Percentiles rank a stretch among this genome's conserved stretches.
These are phyloP conservation scores for Phaonia tiefii DNA, from an alignment of 2,888 invertebrate species.

Conservation along the genomic window DNA sequence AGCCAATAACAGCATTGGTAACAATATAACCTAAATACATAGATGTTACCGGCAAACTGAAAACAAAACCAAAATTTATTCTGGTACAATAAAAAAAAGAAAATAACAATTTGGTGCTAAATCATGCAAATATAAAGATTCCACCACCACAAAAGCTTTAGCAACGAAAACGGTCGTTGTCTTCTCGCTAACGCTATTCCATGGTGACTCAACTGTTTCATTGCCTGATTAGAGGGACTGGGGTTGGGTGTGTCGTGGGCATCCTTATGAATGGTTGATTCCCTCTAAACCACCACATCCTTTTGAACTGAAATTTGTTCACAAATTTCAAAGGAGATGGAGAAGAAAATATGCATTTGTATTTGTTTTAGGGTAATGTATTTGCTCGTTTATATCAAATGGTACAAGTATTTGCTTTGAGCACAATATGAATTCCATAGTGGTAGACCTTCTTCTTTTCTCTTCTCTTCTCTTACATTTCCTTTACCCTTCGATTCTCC, in stretches of 20 bases:
- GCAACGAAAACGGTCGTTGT: slow-evolving; percentile 16
- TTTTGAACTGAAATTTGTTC: slow-evolving; percentile 31
- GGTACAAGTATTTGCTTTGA: slow-evolving; percentile 48
- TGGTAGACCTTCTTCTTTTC: slow-evolving; percentile 21
- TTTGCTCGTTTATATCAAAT: slow-evolving; percentile 43
- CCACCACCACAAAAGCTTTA: slow-evolving; percentile 20
- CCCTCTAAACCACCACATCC: not conserved
- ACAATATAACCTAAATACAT: slow-evolving; percentile 37
- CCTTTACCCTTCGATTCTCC: not conserved
- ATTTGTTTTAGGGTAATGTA: slow-evolving; percentile 57
- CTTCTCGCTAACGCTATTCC: not conserved
- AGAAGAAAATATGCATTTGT: slow-evolving; percentile 52
- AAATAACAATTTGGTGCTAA: slow-evolving; percentile 44
- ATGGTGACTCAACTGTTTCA: not conserved
- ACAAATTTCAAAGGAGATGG: slow-evolving; percentile 25
- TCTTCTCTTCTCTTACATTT: not conserved
- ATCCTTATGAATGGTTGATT: slow-evolving; percentile 6
- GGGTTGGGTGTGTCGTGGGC: not conserved
- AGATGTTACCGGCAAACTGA: no score
- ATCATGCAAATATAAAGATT: slow-evolving; percentile 50
- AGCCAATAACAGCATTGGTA: slow-evolving; percentile 33
- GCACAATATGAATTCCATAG: slow-evolving; percentile 4
- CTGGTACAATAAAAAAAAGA: slow-evolving; percentile 13
- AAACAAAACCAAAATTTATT: slow-evolving; percentile 26
- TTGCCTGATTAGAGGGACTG: not conserved